Conservation (phyloP, 2,797 vertebrate genomes). For the Phyllotis vaccarum region DNA sequence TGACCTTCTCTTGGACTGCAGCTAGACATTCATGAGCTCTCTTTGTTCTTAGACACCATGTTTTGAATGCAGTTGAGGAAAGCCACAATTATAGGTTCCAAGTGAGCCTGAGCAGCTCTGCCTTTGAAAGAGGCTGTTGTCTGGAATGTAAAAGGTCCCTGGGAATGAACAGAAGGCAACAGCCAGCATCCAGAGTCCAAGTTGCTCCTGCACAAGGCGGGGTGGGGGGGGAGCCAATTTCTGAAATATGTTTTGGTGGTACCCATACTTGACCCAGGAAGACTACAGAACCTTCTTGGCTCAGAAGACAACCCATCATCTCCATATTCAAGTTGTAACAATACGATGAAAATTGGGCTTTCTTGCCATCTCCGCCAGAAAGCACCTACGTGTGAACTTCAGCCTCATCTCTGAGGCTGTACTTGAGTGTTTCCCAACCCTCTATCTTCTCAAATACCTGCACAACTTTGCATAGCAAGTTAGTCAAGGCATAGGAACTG, state of each 20-base stretch:
- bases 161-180: background rate
- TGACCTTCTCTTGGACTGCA: slow-evolving; percentile 6
- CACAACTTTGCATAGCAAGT: background rate
- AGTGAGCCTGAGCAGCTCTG: slow-evolving; percentile 42
- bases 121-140: slow-evolving; percentile 57
- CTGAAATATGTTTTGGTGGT: background rate
- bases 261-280: background rate
- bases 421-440: background rate
- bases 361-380: background rate
- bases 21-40: slow-evolving; percentile 16
- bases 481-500: background rate
- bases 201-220: background rate
- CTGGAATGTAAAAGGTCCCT: background rate
- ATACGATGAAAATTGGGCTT: background rate
- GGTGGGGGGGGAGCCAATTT: background rate
- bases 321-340: background rate
- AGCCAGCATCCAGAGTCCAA: background rate
- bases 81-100: slow-evolving; percentile 75
- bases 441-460: background rate
- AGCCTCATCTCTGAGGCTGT: background rate
- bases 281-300: background rate
- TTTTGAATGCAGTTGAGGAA: slow-evolving; percentile 53
- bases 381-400: background rate
- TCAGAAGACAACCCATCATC: accelerated
- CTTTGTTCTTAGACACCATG: slow-evolving; percentile 65